Percentiles rank a stretch among this genome's conserved stretches.
Evolutionary conservation across 1,140 invertebrate genomes (phyloP).

Genomic region (Phymastichus coffea): DNA sequence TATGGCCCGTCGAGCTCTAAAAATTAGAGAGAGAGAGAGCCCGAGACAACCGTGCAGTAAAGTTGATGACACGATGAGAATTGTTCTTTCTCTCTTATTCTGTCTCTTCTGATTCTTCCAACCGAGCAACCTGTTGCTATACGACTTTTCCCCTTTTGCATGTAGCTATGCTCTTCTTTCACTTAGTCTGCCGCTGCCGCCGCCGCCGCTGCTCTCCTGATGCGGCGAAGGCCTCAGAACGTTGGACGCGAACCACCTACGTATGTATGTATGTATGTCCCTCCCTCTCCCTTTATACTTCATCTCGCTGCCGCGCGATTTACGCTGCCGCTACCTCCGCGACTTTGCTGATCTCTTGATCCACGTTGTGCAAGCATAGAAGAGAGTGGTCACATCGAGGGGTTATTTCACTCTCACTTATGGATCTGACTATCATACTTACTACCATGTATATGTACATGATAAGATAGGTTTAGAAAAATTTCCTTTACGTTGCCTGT

Average conservation of each 20-base stretch:
- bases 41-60: no score
- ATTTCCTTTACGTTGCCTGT: no score
- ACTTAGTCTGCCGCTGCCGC: not conserved
- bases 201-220: slow-evolving; percentile 50
- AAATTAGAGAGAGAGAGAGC: no score
- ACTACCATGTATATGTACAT: not conserved
- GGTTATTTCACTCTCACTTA: slow-evolving; percentile 12
- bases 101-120: not conserved
- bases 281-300: no score
- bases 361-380: slow-evolving; percentile 41
- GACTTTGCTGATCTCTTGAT: slow-evolving; percentile 53
- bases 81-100: not conserved
- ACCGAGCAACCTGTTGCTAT: slow-evolving; percentile 48
- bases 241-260: no score
- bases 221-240: slow-evolving; percentile 49
- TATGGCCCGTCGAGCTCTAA: no score
- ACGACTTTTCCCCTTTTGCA: slow-evolving; percentile 25
- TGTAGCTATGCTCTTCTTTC: not conserved
- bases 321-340: no score
- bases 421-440: not conserved
- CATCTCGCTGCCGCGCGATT: no score
- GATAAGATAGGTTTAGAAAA: not conserved
- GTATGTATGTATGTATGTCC: no score
- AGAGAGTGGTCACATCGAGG: slow-evolving; percentile 46
- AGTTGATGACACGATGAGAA: no score